Evolutionary conservation across 2,113 vertebrate genomes (phyloP), one percentile per base, ranked within the genome.

Genomic region (Hepsetus odoe): DNA sequence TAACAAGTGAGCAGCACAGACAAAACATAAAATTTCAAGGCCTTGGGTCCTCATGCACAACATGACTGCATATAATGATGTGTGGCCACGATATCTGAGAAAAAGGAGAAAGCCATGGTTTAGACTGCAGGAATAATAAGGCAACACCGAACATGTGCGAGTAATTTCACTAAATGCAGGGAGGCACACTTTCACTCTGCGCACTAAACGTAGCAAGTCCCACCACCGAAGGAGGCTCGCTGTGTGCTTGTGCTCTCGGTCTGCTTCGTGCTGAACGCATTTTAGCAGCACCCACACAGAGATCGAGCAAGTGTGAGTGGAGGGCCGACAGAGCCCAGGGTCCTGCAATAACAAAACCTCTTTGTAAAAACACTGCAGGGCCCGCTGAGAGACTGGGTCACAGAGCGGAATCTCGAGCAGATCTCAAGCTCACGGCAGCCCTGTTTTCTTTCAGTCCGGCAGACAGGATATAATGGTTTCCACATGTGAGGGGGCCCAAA

Each of bases 381-480:
- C 82, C 78, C 80, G 73, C 62, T 76, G 87, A 81, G 81, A 79
- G 81, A 76, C 73, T 72, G 85, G 82, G 85, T 80, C 74, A 85
- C 70, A 16, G 66, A 38, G 72, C 74, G 70, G 82, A 87, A 82
- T 80, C 83, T 77, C 76, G 76, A 61, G 76, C 77, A 79, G 77
- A 76, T 76, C 73, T 82, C 74, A 40, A 72, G 78, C 55, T 80
- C 46, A 55, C 58, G 81, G 82, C 84, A 84, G 83, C 82, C 76
- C 86, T 85, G 86, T 90, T 92, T 92, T 89, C 86, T 81, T 90
- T 88, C 85, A 80, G 88, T 88, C 87, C 89, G 87, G 85, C 88
- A 93, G 91, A 93, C 91, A 90, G 90, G 86, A 91, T 87, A 90
- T 94, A 93, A 93, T 93, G 88, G 84, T 88, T 93, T 92, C 91